Percentiles rank a stretch among this genome's conserved stretches.
Evolutionary conservation across 2,113 vertebrate species (phyloP).

Genomic region (Agapornis roseicollis): DNA sequence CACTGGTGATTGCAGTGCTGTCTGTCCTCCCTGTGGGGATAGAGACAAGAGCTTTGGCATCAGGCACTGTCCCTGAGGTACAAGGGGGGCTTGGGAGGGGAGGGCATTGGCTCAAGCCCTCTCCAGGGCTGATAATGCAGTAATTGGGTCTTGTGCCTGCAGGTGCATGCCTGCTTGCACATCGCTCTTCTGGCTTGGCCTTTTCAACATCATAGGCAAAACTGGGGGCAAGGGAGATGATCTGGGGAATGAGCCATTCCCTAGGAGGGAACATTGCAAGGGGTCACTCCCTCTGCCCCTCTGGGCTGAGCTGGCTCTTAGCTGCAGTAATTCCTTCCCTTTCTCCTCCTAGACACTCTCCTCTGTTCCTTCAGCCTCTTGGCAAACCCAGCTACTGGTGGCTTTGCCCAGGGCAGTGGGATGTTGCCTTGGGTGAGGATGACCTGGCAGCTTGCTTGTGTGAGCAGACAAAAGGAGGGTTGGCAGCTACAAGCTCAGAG

Average conservation of each 20-base stretch:
- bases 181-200: not conserved
- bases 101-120: not conserved
- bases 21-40: conserved; percentile 83
- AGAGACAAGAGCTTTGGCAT: conserved; percentile 14
- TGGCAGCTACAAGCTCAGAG: not conserved
- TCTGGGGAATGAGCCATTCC: fast-evolving
- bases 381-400: not conserved
- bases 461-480: not conserved
- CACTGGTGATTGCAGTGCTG: conserved; percentile 84
- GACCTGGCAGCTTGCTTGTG: not conserved
- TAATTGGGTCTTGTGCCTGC: not conserved
- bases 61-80: not conserved
- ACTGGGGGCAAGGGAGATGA: not conserved
- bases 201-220: not conserved
- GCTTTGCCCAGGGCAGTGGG: not conserved
- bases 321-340: not conserved
- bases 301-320: not conserved
- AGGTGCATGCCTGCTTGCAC: not conserved
- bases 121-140: not conserved
- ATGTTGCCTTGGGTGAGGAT: not conserved
- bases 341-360: not conserved
- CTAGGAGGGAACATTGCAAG: not conserved
- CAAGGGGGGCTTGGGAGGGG: not conserved
- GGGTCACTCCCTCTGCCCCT: not conserved
- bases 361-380: not conserved